Conservation (phyloP, 2,888 invertebrate genomes). For the Tiphia femorata region DNA sequence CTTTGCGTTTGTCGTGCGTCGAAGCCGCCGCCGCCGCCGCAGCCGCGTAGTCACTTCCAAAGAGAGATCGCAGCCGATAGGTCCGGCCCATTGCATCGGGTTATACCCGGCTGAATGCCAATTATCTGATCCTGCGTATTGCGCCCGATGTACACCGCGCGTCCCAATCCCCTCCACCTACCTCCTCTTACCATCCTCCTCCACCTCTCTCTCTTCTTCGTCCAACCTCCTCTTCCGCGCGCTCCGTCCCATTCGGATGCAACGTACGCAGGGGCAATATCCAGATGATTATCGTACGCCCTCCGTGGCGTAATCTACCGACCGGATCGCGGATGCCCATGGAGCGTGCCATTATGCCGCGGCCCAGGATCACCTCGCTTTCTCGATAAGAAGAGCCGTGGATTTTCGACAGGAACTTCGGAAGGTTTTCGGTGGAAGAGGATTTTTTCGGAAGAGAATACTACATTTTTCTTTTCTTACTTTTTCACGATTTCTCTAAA, state of each 20-base stretch:
- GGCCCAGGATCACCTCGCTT: neutral
- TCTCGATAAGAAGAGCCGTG: no score
- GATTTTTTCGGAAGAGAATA: no score
- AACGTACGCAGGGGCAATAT: slow-evolving; percentile 61
- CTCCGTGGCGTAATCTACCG: slow-evolving; percentile 57
- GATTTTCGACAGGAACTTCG: no score
- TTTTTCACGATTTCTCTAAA: no score
- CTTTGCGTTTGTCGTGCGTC: slow-evolving; percentile 45
- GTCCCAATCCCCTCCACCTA: no score
- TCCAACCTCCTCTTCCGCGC: no score
- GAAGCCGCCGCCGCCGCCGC: no score
- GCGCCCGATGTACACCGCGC: slow-evolving; percentile 38
- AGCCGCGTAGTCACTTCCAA: slow-evolving; percentile 53
- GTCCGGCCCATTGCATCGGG: slow-evolving; percentile 42
- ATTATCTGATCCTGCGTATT: slow-evolving; percentile 63
- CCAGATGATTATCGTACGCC: slow-evolving; percentile 61
- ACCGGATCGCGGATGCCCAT: slow-evolving; percentile 53
- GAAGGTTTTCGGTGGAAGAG: no score
- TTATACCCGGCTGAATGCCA: slow-evolving; percentile 57
- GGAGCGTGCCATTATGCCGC: slow-evolving; percentile 60
- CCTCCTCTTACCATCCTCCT: no score
- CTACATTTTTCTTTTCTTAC: no score
- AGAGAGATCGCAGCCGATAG: slow-evolving; percentile 55
- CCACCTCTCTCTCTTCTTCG: no score
- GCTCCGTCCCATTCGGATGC: slow-evolving; percentile 44